Conservation (phyloP, 1,140 invertebrate genomes). For the Drepana arcuata region DNA sequence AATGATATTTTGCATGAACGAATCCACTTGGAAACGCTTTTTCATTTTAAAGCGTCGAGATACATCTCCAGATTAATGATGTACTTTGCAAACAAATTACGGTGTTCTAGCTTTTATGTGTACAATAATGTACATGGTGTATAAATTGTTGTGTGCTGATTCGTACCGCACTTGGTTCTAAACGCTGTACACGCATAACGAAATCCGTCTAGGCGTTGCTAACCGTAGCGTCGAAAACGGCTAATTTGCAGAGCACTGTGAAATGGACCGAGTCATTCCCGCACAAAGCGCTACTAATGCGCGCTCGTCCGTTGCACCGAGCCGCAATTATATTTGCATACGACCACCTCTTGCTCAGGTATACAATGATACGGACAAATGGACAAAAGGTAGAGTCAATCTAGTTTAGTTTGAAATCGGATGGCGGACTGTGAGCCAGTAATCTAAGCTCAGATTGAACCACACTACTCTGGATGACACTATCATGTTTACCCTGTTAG, state of each 20-base stretch:
- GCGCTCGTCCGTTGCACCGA: constrained; percentile 31
- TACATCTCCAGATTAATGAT: too few species aligned
- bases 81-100: too few species aligned
- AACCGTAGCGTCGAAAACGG: constrained; percentile 22
- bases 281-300: constrained; percentile 48
- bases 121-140: too few species aligned
- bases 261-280: constrained; percentile 48
- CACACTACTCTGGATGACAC: too few species aligned
- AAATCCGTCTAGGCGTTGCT: constrained; percentile 11
- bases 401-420: constrained; percentile 9
- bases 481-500: too few species aligned
- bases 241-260: constrained; percentile 41
- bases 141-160: constrained; percentile 3
- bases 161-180: neutral
- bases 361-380: constrained; percentile 14
- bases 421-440: constrained; percentile 5
- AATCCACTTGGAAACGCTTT: too few species aligned
- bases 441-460: neutral
- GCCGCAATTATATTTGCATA: constrained; percentile 43
- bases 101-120: too few species aligned
- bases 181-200: constrained; percentile 4
- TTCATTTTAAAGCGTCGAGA: too few species aligned
- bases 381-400: constrained; percentile 19
- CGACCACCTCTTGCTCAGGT: constrained; percentile 21
- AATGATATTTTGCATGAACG: constrained; percentile 18